Evolutionary conservation across 2,888 invertebrate genomes (phyloP), one percentile per base, ranked within the genome.

Genomic region (Theodoxus fluviatilis): DNA sequence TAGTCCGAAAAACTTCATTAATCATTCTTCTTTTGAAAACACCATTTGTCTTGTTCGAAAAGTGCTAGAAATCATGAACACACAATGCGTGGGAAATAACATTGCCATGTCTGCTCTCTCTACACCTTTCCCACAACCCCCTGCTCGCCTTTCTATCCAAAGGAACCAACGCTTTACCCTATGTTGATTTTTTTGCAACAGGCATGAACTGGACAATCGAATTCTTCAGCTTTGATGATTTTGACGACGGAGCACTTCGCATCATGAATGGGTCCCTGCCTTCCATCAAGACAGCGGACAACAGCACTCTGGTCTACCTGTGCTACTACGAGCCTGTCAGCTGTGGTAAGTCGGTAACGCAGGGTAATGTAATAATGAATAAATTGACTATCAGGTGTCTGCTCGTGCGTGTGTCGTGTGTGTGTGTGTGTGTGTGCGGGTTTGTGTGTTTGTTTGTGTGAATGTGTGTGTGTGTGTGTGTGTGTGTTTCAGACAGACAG

Each of bases 281-380:
- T 2, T 66, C 71, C 15, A 49, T 74, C 3, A 74, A 71, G 33
- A 67, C 70, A 7, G 68, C 68, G 1, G 72, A 77, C 38, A 76
- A 75, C 40, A 77, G 75, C 47, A 70, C 78, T 3, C 71, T 73
- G 18, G 52, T 79, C 9, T 74, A 73, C 25, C 68, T 74, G 61
- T 80, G 80, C 67, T 71, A 73, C 35, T 79, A 80, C 67, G 71
- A 69, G 33, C 78, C 76, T 2, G 43, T 76, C 33, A 72, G 71
- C 7, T 80, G 80, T 68, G 80, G 80, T 80, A 73, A 47, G 76
- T 71, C n/a, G n/a, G n/a, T n/a, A n/a, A n/a, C n/a, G n/a, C n/a
- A n/a, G n/a, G n/a, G n/a, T n/a, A 35, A 43, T 28, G n/a, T 63
- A 66, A 52, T 47, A 1, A 47, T 18, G 1, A 49, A 49, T 49